phyloP scores from a whole-genome alignment of 2,113 vertebrate species.

The Hydrolagus affinis region DNA sequence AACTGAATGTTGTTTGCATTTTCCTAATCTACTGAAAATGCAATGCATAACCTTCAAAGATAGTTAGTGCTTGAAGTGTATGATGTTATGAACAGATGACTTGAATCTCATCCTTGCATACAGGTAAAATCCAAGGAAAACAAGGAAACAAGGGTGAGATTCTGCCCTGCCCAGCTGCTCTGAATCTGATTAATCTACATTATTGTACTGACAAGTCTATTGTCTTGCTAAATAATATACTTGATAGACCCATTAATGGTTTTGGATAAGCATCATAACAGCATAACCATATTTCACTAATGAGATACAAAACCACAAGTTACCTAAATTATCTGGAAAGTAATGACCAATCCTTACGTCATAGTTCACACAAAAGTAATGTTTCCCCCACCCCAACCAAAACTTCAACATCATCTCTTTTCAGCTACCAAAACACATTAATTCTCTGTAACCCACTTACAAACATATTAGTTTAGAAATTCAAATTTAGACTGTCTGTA shows the following conservation, averaged over 20 bases:
- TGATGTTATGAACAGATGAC: constrained; percentile 24
- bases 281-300: constrained; percentile 16
- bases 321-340: not conserved
- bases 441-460: not conserved
- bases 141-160: constrained; percentile 33
- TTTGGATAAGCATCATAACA: constrained; percentile 19
- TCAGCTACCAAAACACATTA: not conserved
- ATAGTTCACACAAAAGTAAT: not conserved
- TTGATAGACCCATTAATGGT: constrained; percentile 15
- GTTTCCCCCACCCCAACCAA: not conserved
- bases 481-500: not conserved
- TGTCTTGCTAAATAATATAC: constrained; percentile 12
- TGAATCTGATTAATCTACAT: constrained; percentile 69
- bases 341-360: constrained; percentile 1
- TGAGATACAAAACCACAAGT: constrained; percentile 28
- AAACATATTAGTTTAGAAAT: not conserved
- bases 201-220: constrained; percentile 11
- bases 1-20: constrained; percentile 26
- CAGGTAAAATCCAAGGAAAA: constrained; percentile 24
- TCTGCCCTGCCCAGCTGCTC: constrained; percentile 82
- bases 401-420: not conserved
- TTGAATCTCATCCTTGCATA: constrained; percentile 31
- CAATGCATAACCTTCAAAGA: constrained; percentile 1
- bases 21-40: constrained; percentile 23
- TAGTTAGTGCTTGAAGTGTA: constrained; percentile 22